Base-by-base conservation (phyloP, 2,888 invertebrate species). In the Andrena trimmerana region DNA sequence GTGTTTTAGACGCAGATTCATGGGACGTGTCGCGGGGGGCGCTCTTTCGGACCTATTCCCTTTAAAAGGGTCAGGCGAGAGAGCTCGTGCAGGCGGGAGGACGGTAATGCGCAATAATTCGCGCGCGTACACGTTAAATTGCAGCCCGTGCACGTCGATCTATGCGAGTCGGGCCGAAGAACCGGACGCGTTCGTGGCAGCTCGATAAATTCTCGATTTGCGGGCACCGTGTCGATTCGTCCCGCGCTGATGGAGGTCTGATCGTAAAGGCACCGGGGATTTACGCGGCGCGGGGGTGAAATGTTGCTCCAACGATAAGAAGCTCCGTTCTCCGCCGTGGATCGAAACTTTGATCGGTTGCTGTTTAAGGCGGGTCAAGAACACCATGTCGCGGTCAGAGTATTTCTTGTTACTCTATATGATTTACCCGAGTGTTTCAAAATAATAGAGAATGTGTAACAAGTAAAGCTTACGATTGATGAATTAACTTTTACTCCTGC, bases 381-480 rank as follows among this genome's bases (percentile, higher is more conserved):
- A 79, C 81, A 78, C 57, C 59, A 54, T 60, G 65, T 69, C 74
- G 71, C 65, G 74, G 80, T 72, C 67, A 67, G 79, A 81, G 68
- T 57, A 81, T 73, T 67, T 36, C 54, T 63, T 33, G 27, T 42
- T 1, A 24, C 16, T 29, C 48, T 33, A 13, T 7, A 1, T 29
- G 2, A 8, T 16, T 5, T 6, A 62, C 42, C n/a, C 16, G 5
- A 8, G 31, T n/a, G 62, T 29, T 16, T 42, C 1, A 16, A 42
- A 42, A 42, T 42, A 16, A 42, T 1, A 42, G 42, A 42, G 4
- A 42, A 42, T 16, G 5, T 1, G 1, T 42, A 42, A 42, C 42
- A 1, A 42, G 4, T 13, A 13, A 13, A 42, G 42, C 13, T 4
- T 13, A 20, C 36, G 2, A 20, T 7, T 20, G 2, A 52, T 1